A percentile compares a stretch with the other conserved stretches of the same genome.
phyloP scores from a whole-genome alignment of 30 jellyfish, hydroid and myxozoan species.

The Haliclystus octoradiatus region DNA sequence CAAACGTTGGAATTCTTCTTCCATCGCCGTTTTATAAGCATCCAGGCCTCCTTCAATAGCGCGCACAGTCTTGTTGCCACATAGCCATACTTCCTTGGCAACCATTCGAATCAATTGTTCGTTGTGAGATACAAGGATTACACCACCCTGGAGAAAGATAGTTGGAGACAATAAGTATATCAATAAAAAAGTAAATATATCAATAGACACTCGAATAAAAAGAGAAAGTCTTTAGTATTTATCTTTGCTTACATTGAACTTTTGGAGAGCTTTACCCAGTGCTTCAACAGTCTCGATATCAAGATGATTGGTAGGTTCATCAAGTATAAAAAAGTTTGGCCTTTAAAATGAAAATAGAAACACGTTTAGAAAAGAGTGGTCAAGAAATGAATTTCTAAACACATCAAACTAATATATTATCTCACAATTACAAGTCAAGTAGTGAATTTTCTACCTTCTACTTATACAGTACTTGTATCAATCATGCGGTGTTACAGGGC shows the following conservation, averaged over 20 bases:
- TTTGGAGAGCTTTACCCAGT: slow-evolving; percentile 84
- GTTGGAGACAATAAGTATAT: too few relatives aligned
- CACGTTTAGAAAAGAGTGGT: not conserved
- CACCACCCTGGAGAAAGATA: slow-evolving; percentile 64
- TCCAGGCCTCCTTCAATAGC: slow-evolving; percentile 89
- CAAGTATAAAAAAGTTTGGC: slow-evolving; percentile 92
- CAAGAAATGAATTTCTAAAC: too few relatives aligned
- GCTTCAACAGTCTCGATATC: slow-evolving; percentile 98
- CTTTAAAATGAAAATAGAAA: slow-evolving; percentile 11
- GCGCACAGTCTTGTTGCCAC: slow-evolving; percentile 71
- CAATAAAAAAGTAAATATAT: too few relatives aligned
- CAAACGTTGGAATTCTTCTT: slow-evolving; percentile 77
- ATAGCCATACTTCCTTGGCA: slow-evolving; percentile 94
- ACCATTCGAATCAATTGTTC: slow-evolving; percentile 89
- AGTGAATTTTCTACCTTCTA: too few relatives aligned
- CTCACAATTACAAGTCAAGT: too few relatives aligned
- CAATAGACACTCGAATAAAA: not conserved
- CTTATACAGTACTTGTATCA: too few relatives aligned
- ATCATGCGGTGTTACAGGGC: too few relatives aligned
- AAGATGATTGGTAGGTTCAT: slow-evolving; percentile 94
- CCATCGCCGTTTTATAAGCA: slow-evolving; percentile 83
- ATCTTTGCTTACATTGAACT: slow-evolving; percentile 60
- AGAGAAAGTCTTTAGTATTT: too few relatives aligned
- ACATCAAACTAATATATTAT: too few relatives aligned
- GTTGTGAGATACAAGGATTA: slow-evolving; percentile 82